Evolutionary conservation across 2,113 vertebrate species (phyloP), one percentile per base, ranked within the genome.

Genomic region (Trogon surrucura): DNA sequence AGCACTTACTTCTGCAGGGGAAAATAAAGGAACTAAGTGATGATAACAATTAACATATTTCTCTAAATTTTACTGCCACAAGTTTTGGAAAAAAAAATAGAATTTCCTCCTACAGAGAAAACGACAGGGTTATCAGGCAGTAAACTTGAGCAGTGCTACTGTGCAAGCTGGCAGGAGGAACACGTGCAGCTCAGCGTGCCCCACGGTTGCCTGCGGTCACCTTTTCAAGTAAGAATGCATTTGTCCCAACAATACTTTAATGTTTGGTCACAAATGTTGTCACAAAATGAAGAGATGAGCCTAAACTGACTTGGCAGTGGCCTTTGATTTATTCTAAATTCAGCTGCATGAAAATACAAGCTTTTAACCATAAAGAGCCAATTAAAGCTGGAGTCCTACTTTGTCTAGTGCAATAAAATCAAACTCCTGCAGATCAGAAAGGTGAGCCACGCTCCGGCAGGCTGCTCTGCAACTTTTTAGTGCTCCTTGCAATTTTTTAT

Each of bases 91-190:
- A 47, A 45, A 23, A 17, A 27, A 9, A 4, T 2, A 67, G 25
- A 53, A 54, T 11, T 30, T 16, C 19, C 3, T 15, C n/a, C 30
- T 22, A 3, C 21, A 9, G 18, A 48, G 30, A 34, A 10, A 61
- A 22, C 14, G 8, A 1, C 16, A 25, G 0, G 16, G 41, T 5
- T 11, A 4, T 0, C 1, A 4, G 45, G 58, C 27, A 29, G 64
- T 2, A 4, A 80, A 27, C 11, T 8, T 5, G 4, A 7, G 12
- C 34, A 22, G 47, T 2, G 4, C 10, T 0, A 5, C 4, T 58
- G 34, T 3, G 1, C 21, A 23, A 44, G 78, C 50, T 13, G 38
- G 71, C 58, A 84, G 64, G 1, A 22, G 45, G 9, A 89, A 13
- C 65, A 8, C 5, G 3, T 11, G 1, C 53, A 10, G 66, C 66